A percentile compares a stretch with the other conserved stretches of the same genome.
These are phyloP conservation scores for Merluccius polli DNA, from an alignment of 2,797 vertebrate genomes.

Conservation along the genomic window DNA sequence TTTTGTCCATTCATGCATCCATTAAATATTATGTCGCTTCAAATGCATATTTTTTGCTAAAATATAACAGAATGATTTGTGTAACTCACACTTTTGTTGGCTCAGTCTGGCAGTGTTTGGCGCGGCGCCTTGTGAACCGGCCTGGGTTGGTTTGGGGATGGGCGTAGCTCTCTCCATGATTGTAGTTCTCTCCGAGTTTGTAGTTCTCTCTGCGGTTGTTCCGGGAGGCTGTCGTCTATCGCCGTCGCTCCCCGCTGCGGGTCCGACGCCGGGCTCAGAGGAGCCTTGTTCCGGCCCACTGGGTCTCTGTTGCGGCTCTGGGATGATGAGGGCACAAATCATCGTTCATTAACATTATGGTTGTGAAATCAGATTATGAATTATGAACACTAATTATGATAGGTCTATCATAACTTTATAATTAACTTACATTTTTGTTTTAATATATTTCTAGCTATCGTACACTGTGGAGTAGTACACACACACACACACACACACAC, in stretches of 20 bases:
- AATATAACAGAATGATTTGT: not conserved
- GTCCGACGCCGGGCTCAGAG: slow-evolving; percentile 41
- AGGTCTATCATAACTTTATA: too few relatives aligned
- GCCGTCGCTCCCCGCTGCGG: slow-evolving; percentile 47
- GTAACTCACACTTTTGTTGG: not conserved
- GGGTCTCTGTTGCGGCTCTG: slow-evolving; percentile 24
- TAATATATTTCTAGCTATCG: too few relatives aligned
- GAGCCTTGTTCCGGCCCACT: slow-evolving; percentile 46
- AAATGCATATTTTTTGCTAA: not conserved
- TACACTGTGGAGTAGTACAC: too few relatives aligned
- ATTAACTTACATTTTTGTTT: too few relatives aligned
- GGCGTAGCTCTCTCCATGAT: slow-evolving; percentile 63
- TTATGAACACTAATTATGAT: too few relatives aligned
- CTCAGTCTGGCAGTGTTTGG: not conserved
- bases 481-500: too few relatives aligned
- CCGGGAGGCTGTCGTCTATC: slow-evolving; percentile 35
- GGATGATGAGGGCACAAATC: slow-evolving; percentile 18
- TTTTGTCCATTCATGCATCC: not conserved
- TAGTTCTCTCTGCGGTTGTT: slow-evolving; percentile 62
- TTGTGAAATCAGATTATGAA: too few relatives aligned
- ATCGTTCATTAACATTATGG: not conserved
- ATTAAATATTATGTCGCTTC: not conserved
- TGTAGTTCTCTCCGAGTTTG: not conserved
- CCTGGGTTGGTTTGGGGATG: slow-evolving; percentile 56
- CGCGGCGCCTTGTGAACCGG: not conserved